Evolutionary conservation across 2,113 vertebrate species (phyloP).

Genomic region (Aldabrachelys gigantea): DNA sequence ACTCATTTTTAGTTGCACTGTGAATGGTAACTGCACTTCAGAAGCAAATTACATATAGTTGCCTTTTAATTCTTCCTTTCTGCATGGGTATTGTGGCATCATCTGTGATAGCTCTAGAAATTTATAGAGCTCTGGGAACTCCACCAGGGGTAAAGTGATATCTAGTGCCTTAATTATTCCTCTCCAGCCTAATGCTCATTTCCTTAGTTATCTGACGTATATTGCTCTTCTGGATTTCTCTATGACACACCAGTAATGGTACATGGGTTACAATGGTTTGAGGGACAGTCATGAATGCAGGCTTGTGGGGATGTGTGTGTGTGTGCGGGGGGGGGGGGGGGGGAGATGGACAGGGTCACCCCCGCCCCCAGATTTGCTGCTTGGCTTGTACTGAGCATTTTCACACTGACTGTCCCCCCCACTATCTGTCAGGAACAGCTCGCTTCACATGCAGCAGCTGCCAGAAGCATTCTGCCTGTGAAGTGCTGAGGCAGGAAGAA

Average conservation of each 20-base stretch:
- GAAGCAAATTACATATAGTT: neutral
- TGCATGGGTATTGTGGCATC: neutral
- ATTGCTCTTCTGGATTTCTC: neutral
- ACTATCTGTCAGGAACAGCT: too few species aligned
- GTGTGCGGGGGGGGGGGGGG: too few species aligned
- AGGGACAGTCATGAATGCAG: neutral
- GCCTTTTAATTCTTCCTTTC: neutral
- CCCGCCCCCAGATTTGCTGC: too few species aligned
- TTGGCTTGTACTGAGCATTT: too few species aligned
- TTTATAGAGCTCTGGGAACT: neutral
- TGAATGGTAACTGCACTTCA: neutral
- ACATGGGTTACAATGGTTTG: neutral
- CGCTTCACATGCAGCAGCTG: too few species aligned
- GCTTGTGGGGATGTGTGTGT: neutral
- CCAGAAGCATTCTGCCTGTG: neutral
- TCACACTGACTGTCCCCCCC: too few species aligned
- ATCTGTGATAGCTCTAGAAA: neutral
- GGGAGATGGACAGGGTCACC: too few species aligned
- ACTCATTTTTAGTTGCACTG: neutral
- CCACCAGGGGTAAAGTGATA: neutral
- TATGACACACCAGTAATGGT: neutral
- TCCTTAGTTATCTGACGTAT: fast-evolving
- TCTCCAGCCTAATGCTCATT: neutral
- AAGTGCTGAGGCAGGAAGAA: neutral
- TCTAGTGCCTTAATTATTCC: neutral